Conservation (phyloP, 2,888 invertebrate species). For the Torymus texanus region DNA sequence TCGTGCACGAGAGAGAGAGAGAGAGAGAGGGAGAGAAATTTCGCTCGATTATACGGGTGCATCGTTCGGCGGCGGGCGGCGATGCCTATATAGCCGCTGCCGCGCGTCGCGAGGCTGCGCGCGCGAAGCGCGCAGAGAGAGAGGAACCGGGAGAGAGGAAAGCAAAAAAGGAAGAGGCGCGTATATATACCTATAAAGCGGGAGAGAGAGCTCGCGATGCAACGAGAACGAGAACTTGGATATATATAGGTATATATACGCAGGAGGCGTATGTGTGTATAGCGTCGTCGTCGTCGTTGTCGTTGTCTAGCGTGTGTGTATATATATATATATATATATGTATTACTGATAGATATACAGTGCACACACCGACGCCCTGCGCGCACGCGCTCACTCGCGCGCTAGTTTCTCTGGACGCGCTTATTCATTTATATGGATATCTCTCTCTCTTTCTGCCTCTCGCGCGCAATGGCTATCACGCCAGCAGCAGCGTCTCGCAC, state of each 20-base stretch:
- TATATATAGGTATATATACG: background rate
- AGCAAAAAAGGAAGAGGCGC: too few species aligned
- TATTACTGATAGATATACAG: slow-evolving; percentile 15
- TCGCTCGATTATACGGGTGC: slow-evolving; percentile 11
- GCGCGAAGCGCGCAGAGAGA: too few species aligned
- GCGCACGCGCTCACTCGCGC: slow-evolving; percentile 16
- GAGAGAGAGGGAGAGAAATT: slow-evolving; percentile 48
- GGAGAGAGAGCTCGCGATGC: slow-evolving; percentile 21
- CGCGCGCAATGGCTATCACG: slow-evolving; percentile 1
- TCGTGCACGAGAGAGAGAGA: slow-evolving; percentile 12
- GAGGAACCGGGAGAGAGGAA: too few species aligned
- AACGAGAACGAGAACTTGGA: background rate
- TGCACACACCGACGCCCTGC: background rate
- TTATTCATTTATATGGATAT: background rate
- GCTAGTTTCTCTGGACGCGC: slow-evolving; percentile 9
- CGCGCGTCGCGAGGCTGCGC: too few species aligned
- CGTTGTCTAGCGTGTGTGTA: background rate
- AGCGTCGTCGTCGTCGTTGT: too few species aligned
- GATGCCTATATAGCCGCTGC: too few species aligned
- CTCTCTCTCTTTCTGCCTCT: slow-evolving; percentile 19
- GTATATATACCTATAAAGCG: background rate
- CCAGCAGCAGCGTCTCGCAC: too few species aligned
- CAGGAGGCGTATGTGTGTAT: background rate
- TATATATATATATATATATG: slow-evolving; percentile 22
- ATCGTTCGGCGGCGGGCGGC: background rate